Conservation (phyloP, 2,113 vertebrate genomes). For the Hemiscyllium ocellatum region DNA sequence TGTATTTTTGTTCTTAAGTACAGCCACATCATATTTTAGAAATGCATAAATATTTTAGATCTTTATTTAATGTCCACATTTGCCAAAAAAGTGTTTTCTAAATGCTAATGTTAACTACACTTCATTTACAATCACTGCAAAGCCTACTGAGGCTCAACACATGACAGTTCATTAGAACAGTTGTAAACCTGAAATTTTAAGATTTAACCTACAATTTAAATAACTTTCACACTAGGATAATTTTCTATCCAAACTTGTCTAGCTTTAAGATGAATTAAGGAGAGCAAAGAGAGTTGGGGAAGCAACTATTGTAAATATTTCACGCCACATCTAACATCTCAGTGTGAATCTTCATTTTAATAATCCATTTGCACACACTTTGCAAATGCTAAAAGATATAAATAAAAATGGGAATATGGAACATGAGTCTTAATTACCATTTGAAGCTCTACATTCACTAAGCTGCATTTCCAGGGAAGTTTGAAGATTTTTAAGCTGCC, state of each 20-base stretch:
- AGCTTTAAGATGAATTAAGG: constrained; percentile 3
- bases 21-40: not conserved
- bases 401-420: not conserved
- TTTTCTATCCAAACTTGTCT: not conserved
- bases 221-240: not conserved
- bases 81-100: not conserved
- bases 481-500: constrained; percentile 5
- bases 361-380: not conserved
- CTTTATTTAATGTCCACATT: constrained; percentile 20
- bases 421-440: not conserved
- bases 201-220: not conserved
- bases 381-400: not conserved
- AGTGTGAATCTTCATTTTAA: not conserved
- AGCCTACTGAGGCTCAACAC: not conserved
- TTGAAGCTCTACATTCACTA: not conserved
- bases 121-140: constrained; percentile 2
- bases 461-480: not conserved
- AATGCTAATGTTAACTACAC: not conserved
- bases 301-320: not conserved
- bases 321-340: not conserved
- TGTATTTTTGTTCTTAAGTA: not conserved
- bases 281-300: not conserved
- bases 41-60: not conserved
- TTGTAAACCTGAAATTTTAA: not conserved
- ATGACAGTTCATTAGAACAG: constrained; percentile 8